Evolutionary conservation across 1,140 invertebrate genomes (phyloP).

Genomic region (Euura lappo): DNA sequence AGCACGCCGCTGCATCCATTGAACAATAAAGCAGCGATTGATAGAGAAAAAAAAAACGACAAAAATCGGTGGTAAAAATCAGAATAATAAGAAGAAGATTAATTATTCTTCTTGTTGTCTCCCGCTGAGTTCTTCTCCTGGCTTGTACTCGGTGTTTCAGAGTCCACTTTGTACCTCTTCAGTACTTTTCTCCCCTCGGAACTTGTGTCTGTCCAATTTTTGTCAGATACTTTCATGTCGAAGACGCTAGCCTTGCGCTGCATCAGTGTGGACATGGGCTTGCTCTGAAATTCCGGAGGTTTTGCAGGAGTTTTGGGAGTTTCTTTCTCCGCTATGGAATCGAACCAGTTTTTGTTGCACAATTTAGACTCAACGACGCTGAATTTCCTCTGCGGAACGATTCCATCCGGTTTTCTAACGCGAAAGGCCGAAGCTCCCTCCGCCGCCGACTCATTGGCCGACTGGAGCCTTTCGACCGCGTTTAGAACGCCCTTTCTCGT

Average conservation of each 20-base stretch:
- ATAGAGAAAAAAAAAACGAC: neutral
- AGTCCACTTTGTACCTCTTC: constrained; percentile 40
- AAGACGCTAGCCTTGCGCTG: constrained; percentile 9
- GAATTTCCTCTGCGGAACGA: constrained; percentile 3
- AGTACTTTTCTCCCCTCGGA: constrained; percentile 33
- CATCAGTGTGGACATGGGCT: constrained; percentile 5
- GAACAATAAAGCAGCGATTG: neutral
- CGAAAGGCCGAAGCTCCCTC: neutral
- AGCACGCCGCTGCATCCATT: neutral
- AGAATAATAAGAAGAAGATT: neutral
- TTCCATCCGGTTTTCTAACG: neutral
- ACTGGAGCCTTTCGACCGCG: constrained; percentile 16
- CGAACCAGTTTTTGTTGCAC: neutral
- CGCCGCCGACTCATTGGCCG: neutral
- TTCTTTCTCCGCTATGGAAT: neutral
- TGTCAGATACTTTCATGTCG: constrained; percentile 23
- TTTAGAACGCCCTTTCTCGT: constrained; percentile 4
- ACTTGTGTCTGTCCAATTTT: constrained; percentile 29
- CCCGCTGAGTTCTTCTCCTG: neutral
- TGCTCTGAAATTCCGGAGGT: neutral
- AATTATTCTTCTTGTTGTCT: constrained; percentile 3
- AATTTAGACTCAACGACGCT: constrained; percentile 12
- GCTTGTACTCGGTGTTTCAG: constrained; percentile 17
- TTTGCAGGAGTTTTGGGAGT: neutral
- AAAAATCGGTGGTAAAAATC: neutral